These are phyloP conservation scores for Macrophya annulata DNA, from an alignment of 2,888 invertebrate genomes.

Conservation along the genomic window DNA sequence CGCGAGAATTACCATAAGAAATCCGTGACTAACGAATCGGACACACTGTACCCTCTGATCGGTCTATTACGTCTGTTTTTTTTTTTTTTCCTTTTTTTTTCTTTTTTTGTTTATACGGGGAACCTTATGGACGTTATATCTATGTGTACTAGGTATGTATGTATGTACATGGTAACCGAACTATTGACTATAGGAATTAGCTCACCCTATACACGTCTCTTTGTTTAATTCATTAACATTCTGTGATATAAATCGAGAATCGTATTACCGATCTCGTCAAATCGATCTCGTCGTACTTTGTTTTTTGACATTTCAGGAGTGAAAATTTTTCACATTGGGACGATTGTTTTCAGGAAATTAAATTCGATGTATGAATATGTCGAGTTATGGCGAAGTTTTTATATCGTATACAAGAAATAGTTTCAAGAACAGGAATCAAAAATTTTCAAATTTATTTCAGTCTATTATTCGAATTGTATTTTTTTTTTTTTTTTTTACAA, in stretches of 20 bases:
- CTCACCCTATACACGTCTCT: background rate
- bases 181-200: constrained; percentile 14
- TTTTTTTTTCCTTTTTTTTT: too few relatives aligned
- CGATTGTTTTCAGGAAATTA: background rate
- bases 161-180: constrained; percentile 23
- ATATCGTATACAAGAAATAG: too few relatives aligned
- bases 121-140: constrained; percentile 23
- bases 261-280: background rate
- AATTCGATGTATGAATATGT: background rate
- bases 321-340: too few relatives aligned
- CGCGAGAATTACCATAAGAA: constrained; percentile 77
- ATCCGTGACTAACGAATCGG: constrained; percentile 75
- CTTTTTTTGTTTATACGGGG: constrained; percentile 20
- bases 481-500: background rate
- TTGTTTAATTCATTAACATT: background rate
- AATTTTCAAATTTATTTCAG: background rate
- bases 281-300: too few relatives aligned
- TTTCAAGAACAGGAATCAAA: background rate
- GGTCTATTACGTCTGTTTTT: constrained; percentile 70
- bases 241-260: background rate
- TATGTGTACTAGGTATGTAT: too few relatives aligned
- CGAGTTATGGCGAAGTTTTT: background rate
- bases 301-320: too few relatives aligned
- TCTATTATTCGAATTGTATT: background rate
- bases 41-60: constrained; percentile 69